Conservation (phyloP, 1,140 invertebrate species). For the Drosophila aff. region DNA sequence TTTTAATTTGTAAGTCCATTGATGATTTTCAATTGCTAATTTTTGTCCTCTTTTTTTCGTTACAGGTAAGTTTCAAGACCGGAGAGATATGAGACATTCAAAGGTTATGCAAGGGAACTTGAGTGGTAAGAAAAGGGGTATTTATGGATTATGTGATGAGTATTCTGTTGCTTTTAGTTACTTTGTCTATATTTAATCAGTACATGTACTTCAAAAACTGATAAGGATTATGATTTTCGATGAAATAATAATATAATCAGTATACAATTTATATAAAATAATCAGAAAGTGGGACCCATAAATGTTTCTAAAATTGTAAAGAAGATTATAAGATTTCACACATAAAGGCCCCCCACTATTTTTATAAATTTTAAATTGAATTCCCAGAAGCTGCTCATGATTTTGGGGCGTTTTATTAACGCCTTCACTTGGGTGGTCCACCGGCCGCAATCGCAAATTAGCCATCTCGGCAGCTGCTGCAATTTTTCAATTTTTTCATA, state of each 20-base stretch:
- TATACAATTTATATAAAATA: too few relatives aligned
- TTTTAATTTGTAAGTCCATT: conserved; percentile 32
- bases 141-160: too few relatives aligned
- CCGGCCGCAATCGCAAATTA: conserved; percentile 18
- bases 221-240: not conserved
- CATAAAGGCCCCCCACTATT: not conserved
- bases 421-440: conserved; percentile 49
- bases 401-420: conserved; percentile 31
- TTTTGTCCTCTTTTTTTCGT: conserved; percentile 25
- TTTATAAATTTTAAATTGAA: not conserved
- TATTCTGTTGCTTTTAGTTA: not conserved
- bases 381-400: not conserved
- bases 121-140: not conserved
- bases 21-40: conserved; percentile 53
- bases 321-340: not conserved
- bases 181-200: not conserved
- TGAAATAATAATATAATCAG: not conserved
- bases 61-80: conserved; percentile 56
- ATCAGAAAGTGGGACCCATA: not conserved
- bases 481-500: conserved; percentile 42
- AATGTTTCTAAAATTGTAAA: not conserved
- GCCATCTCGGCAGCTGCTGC: conserved; percentile 35
- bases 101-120: not conserved
- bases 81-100: not conserved
- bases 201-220: not conserved